Evolutionary conservation across 2,113 vertebrate species (phyloP).

Genomic region (Brachirus orientalis): DNA sequence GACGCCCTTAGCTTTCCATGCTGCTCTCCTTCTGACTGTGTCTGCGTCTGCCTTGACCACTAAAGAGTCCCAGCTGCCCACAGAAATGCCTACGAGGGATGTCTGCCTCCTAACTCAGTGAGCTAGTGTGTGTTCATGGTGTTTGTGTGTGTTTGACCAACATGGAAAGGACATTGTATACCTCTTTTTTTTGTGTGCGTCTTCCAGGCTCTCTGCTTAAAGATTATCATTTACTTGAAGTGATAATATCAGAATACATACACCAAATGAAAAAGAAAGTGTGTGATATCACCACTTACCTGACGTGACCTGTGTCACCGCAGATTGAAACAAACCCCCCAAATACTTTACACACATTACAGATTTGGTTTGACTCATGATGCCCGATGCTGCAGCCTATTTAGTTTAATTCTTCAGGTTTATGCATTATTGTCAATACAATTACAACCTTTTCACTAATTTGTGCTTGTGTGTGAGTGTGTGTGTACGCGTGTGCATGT

Average conservation of each 20-base stretch:
- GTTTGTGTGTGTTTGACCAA: constrained; percentile 28
- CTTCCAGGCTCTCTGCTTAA: constrained; percentile 1
- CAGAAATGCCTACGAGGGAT: constrained; percentile 65
- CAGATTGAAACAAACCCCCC: background rate
- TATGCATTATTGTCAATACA: constrained; percentile 1
- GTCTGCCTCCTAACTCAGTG: constrained; percentile 48
- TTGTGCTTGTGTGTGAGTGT: constrained; percentile 13
- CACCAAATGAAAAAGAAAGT: background rate
- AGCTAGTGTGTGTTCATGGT: constrained; percentile 2
- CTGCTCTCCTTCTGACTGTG: constrained; percentile 57
- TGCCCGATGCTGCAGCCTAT: constrained; percentile 16
- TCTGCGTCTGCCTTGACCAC: constrained; percentile 69
- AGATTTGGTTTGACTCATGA: constrained; percentile 26
- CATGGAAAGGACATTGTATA: too few species aligned
- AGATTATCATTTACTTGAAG: constrained; percentile 11
- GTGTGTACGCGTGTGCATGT: background rate
- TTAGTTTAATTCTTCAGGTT: constrained; percentile 11
- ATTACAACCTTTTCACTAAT: constrained; percentile 14
- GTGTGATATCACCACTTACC: constrained; percentile 15
- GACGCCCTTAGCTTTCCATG: constrained; percentile 63
- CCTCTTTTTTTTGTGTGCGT: constrained; percentile 5
- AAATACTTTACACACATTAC: background rate
- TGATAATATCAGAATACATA: constrained; percentile 13
- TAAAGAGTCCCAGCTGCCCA: constrained; percentile 62
- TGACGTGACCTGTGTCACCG: background rate